Conservation (phyloP, 1,140 invertebrate species). For the Probaryconus sp. region DNA sequence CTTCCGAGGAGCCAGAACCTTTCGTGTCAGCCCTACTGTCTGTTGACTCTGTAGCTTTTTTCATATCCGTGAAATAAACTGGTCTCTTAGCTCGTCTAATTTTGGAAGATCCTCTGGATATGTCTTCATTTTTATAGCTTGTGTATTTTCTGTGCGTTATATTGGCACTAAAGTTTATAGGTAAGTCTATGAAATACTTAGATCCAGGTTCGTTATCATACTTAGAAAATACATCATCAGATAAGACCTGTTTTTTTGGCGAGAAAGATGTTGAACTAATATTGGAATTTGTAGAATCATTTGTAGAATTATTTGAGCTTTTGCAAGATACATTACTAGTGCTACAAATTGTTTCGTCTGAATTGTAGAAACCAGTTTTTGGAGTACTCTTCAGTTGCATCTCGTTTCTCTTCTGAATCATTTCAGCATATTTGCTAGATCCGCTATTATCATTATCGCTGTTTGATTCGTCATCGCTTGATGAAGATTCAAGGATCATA, state of each 20-base stretch:
- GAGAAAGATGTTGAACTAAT: conserved; percentile 32
- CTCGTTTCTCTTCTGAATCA: background rate
- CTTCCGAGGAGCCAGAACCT: conserved; percentile 49
- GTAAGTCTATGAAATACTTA: conserved; percentile 40
- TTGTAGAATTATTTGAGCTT: conserved; percentile 21
- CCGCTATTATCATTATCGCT: conserved; percentile 39
- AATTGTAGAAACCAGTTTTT: conserved; percentile 28
- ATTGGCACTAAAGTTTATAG: background rate
- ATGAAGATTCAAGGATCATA: conserved; percentile 49
- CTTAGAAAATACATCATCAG: conserved; percentile 19
- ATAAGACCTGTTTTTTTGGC: background rate
- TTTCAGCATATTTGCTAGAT: background rate
- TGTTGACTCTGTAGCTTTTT: conserved; percentile 56
- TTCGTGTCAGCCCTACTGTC: conserved; percentile 55
- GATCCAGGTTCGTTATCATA: conserved; percentile 29
- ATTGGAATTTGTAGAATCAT: conserved; percentile 22
- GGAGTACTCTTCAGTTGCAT: background rate
- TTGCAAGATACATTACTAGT: conserved; percentile 29
- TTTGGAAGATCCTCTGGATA: background rate
- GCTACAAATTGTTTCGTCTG: conserved; percentile 53
- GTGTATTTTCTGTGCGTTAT: conserved; percentile 32
- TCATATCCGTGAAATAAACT: conserved; percentile 55
- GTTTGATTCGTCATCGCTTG: conserved; percentile 52
- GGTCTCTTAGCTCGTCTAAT: conserved; percentile 49
- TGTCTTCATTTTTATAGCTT: conserved; percentile 33